Conservation (phyloP, 2,888 invertebrate species). For the Ochropleura plecta region DNA sequence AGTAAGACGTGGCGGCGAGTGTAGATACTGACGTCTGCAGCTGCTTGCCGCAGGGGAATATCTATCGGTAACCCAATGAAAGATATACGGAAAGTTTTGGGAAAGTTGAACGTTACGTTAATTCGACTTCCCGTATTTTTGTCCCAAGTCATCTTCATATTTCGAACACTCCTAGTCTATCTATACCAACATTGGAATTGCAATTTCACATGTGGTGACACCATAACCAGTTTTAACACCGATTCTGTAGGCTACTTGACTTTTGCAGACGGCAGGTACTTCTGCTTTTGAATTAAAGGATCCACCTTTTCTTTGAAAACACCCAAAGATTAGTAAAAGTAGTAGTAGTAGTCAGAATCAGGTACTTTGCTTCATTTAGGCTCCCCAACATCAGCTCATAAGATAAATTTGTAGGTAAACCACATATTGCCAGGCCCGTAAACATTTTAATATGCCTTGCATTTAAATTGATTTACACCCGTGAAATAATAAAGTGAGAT, state of each 20-base stretch:
- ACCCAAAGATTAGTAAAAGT: background rate
- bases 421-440: constrained; percentile 9
- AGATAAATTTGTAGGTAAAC: background rate
- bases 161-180: background rate
- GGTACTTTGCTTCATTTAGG: background rate
- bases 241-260: background rate
- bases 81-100: too few relatives aligned
- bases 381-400: too few relatives aligned
- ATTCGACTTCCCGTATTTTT: background rate
- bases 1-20: background rate
- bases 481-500: constrained; percentile 62
- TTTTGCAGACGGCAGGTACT: background rate
- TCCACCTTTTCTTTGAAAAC: background rate
- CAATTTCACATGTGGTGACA: background rate
- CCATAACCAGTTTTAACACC: background rate
- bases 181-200: background rate
- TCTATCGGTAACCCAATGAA: background rate
- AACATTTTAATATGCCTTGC: constrained; percentile 54
- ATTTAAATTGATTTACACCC: constrained; percentile 52
- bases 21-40: background rate
- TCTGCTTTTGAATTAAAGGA: background rate
- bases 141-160: background rate
- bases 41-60: background rate
- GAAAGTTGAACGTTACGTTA: background rate
- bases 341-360: background rate